phyloP scores from a whole-genome alignment of 2,797 vertebrate species.

The Picus viridis region DNA sequence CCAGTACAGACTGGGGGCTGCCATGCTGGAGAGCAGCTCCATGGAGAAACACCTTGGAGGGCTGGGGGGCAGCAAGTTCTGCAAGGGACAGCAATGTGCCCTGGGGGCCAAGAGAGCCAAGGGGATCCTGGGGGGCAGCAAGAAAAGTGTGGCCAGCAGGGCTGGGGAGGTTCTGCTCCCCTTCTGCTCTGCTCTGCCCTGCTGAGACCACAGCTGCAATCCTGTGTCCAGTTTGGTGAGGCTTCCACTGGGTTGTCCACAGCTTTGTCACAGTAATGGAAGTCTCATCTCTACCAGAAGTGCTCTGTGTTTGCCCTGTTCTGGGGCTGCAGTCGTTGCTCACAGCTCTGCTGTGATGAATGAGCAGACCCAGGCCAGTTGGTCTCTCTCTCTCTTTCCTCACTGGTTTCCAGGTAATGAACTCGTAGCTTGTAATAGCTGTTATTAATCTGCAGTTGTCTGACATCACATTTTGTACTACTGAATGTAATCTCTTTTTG shows the following conservation, averaged over 20 bases:
- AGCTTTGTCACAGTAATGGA: not conserved
- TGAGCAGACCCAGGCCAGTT: not conserved
- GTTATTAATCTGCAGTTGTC: constrained; percentile 43
- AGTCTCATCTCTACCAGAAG: not conserved
- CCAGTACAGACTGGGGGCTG: too few species aligned
- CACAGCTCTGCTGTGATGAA: not conserved
- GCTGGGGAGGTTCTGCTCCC: too few species aligned
- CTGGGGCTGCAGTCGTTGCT: not conserved
- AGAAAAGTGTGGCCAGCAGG: too few species aligned
- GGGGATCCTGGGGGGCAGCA: too few species aligned
- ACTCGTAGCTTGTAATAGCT: constrained; percentile 6
- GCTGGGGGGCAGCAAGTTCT: too few species aligned
- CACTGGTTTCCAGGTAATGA: constrained; percentile 35
- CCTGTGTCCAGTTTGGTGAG: not conserved
- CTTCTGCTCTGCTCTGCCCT: too few species aligned
- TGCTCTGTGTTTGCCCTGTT: not conserved
- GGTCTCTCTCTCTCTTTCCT: constrained; percentile 7
- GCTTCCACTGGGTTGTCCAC: not conserved
- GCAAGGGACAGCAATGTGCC: too few species aligned
- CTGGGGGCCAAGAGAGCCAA: too few species aligned
- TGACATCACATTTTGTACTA: constrained; percentile 39
- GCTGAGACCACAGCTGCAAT: too few species aligned
- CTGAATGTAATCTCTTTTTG: constrained; percentile 17
- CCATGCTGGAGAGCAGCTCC: too few species aligned
- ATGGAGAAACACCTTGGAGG: too few species aligned